Conservation (phyloP, 2,797 vertebrate genomes). For the Megalops cyprinoides region DNA sequence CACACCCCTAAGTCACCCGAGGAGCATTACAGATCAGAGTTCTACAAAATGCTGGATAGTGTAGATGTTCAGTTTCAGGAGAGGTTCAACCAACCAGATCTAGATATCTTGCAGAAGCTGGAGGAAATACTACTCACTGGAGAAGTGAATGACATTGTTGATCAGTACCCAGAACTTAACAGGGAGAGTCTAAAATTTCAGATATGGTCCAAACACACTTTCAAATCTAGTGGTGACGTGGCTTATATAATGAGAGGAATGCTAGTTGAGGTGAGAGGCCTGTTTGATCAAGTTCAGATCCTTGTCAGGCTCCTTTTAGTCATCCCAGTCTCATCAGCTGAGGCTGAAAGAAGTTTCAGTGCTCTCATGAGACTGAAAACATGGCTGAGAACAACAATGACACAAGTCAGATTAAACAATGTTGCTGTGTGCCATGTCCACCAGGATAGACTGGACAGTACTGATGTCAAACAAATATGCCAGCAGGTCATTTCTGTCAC, state of each 20-base stretch:
- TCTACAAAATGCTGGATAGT: slow-evolving; percentile 34
- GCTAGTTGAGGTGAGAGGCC: neutral
- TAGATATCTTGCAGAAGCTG: slow-evolving; percentile 29
- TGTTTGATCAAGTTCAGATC: slow-evolving; percentile 25
- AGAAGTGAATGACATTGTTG: slow-evolving; percentile 30
- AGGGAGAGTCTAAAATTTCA: slow-evolving; percentile 30
- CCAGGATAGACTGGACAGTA: too few species aligned
- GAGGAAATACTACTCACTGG: slow-evolving; percentile 32
- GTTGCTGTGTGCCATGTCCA: slow-evolving; percentile 24
- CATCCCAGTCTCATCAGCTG: slow-evolving; percentile 16
- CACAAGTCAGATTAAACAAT: slow-evolving; percentile 14
- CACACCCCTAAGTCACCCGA: slow-evolving; percentile 37
- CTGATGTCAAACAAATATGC: too few species aligned
- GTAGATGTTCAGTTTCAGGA: slow-evolving; percentile 38
- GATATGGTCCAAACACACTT: neutral
- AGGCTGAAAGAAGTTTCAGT: slow-evolving; percentile 30
- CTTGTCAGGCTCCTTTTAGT: slow-evolving; percentile 29
- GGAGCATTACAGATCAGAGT: slow-evolving; percentile 39
- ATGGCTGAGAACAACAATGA: slow-evolving; percentile 17
- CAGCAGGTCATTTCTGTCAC: too few species aligned
- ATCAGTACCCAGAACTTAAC: slow-evolving; percentile 31
- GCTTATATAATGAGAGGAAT: slow-evolving; percentile 14
- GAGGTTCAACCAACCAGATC: slow-evolving; percentile 33
- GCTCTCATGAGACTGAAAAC: slow-evolving; percentile 30
- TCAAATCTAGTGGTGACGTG: slow-evolving; percentile 24